Base-by-base conservation (phyloP, 1,140 invertebrate genomes). In the Diuraphis noxia region DNA sequence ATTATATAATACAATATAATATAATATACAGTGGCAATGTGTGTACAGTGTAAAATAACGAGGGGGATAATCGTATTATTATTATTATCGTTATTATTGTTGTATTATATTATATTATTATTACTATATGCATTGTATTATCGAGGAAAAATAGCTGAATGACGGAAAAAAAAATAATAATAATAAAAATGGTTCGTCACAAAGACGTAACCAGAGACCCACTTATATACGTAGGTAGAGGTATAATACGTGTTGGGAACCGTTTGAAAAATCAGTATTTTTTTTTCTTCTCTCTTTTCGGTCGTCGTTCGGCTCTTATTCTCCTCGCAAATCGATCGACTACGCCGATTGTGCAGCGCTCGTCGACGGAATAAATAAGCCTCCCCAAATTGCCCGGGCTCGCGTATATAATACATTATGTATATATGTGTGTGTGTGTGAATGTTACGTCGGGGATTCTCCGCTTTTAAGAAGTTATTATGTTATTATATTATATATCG, bases 181-280 rank as follows among this genome's bases (percentile, higher is more conserved):
- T 85, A 49, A 86, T 52, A 86, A 63, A 25, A 88, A 88, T 46
- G 41, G 41, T 85, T 41, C 52, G 77, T 52, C 36, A 89, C 72
- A 79, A 81, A 43, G 88, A 90, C 41, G 89, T 91, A 91, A 91
- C 89, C 89, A 81, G 89, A 91, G 77, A 91, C 89, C 89, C 89
- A 82, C 89, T 82, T 82, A 82, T 52, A 79, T 56, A 85, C 41
- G 9, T 85, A 85, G 34, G 56, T 40, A 40, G 38, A 40, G 30
- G 38, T 85, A 41, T 79, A 79, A 79, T 38, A 34, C 38, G 84
- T n/a, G 82, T 88, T 88, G 86, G 86, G 86, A 88, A 88, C 86
- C 49, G 52, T 88, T 88, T 63, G 49, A 88, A 88, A 88, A 63
- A 88, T 88, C 86, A 63, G 49, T 63, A 36, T 88, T 86, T 87